Evolutionary conservation across 1,140 invertebrate species (phyloP).

Genomic region (Drosophila tsacasi): DNA sequence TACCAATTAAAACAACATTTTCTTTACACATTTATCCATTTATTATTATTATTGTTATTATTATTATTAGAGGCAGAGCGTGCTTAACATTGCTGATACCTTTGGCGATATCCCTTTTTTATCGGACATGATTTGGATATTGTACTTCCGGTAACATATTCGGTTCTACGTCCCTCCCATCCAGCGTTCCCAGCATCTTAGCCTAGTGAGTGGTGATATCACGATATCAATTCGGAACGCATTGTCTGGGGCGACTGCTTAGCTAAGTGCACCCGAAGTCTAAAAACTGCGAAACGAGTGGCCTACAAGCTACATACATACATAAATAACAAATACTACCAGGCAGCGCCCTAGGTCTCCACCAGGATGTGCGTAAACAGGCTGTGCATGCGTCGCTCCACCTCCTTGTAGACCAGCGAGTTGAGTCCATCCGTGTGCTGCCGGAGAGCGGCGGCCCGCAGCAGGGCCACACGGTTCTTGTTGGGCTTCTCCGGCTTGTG

Average conservation of each 20-base stretch:
- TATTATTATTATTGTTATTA: conserved; percentile 37
- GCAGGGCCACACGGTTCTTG: conserved; percentile 67
- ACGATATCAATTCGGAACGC: conserved; percentile 39
- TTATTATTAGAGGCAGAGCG: conserved; percentile 41
- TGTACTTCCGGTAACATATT: conserved; percentile 28
- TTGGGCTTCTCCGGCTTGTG: conserved; percentile 88
- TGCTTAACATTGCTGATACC: conserved; percentile 34
- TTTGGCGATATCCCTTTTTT: conserved; percentile 27
- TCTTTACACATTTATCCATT: conserved; percentile 8
- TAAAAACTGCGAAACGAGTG: conserved; percentile 50
- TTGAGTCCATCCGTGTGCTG: conserved; percentile 90
- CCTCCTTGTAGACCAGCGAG: conserved; percentile 88
- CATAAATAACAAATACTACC: conserved; percentile 55
- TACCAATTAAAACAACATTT: neutral
- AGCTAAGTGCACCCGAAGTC: conserved; percentile 27
- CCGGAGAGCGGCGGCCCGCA: conserved; percentile 86
- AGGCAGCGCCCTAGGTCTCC: conserved; percentile 71
- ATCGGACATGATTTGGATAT: neutral
- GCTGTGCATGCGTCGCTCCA: conserved; percentile 86
- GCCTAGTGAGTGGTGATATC: conserved; percentile 47
- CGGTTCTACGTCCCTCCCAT: neutral
- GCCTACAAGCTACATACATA: conserved; percentile 53
- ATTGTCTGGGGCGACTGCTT: conserved; percentile 34
- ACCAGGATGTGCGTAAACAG: conserved; percentile 88
- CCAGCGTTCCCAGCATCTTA: conserved; percentile 11